Evolutionary conservation across 1,140 invertebrate genomes (phyloP).

Genomic region (Temnothorax nylanderi): DNA sequence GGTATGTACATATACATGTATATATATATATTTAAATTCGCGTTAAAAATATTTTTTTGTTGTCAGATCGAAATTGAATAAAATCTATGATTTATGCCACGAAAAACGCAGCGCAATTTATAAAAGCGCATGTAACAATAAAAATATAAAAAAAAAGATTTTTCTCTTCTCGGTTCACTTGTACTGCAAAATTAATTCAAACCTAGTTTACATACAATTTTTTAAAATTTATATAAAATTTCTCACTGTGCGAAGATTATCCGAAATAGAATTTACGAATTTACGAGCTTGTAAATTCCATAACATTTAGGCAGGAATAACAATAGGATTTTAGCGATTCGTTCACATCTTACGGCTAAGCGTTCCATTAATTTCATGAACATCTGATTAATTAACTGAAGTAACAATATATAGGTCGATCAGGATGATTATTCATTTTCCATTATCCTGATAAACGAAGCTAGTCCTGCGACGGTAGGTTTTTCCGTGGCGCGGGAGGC

Average conservation of each 20-base stretch:
- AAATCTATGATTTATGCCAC: conserved; percentile 17
- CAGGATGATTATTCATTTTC: conserved; percentile 80
- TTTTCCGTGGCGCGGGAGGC: conserved; percentile 51
- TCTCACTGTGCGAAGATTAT: background rate
- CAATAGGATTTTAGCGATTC: conserved; percentile 31
- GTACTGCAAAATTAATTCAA: background rate
- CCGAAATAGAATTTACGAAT: conserved; percentile 23
- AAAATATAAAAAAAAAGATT: background rate
- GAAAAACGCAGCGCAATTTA: conserved; percentile 24
- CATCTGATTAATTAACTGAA: conserved; percentile 85
- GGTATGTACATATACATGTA: conserved; percentile 16
- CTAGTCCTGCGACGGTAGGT: conserved; percentile 68
- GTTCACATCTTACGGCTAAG: conserved; percentile 71
- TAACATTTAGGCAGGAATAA: conserved; percentile 29
- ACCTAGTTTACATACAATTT: background rate
- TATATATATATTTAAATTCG: conserved; percentile 28
- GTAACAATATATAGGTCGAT: conserved; percentile 65
- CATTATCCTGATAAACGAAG: conserved; percentile 75
- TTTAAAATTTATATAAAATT: conserved; percentile 18
- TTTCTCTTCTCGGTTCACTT: background rate
- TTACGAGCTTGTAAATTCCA: conserved; percentile 45
- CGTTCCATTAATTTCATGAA: conserved; percentile 81
- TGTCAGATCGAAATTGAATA: conserved; percentile 36
- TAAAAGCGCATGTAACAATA: conserved; percentile 3
- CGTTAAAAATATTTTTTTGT: conserved; percentile 31